These are phyloP conservation scores for Alces alces DNA, from an alignment of 2,113 vertebrate species.

Conservation along the genomic window DNA sequence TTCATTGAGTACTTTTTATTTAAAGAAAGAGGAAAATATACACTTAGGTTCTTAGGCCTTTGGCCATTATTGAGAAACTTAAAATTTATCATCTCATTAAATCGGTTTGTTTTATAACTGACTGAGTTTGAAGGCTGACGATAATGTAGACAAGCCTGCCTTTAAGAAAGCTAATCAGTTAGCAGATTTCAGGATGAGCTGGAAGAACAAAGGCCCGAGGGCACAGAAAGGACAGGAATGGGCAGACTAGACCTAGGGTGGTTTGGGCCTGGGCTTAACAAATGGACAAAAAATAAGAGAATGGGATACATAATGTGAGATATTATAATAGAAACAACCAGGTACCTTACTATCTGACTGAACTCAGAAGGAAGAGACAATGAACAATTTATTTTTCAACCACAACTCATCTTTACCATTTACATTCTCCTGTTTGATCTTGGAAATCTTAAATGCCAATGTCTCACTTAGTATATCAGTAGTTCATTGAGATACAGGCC, in stretches of 20 bases:
- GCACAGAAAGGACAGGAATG: neutral
- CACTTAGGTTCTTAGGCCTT: neutral
- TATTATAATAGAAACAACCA: neutral
- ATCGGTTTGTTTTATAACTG: neutral
- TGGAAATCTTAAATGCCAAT: neutral
- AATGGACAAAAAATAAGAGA: neutral
- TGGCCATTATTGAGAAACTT: neutral
- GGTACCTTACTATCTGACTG: neutral
- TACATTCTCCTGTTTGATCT: neutral
- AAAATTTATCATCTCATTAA: neutral
- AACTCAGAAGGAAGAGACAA: neutral
- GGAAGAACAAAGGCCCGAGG: neutral
- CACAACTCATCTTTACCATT: neutral
- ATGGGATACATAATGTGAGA: neutral
- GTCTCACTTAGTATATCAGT: neutral
- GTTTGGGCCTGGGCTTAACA: neutral
- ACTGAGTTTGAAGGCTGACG: neutral
- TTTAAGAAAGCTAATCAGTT: neutral
- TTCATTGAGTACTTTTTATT: neutral
- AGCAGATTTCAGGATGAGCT: neutral
- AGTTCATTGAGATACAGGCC: neutral
- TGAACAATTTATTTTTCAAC: neutral
- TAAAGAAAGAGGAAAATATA: neutral
- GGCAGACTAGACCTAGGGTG: neutral
- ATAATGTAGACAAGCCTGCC: neutral